Evolutionary conservation across 2,888 invertebrate genomes (phyloP).

Genomic region (Xestia c-nigrum): DNA sequence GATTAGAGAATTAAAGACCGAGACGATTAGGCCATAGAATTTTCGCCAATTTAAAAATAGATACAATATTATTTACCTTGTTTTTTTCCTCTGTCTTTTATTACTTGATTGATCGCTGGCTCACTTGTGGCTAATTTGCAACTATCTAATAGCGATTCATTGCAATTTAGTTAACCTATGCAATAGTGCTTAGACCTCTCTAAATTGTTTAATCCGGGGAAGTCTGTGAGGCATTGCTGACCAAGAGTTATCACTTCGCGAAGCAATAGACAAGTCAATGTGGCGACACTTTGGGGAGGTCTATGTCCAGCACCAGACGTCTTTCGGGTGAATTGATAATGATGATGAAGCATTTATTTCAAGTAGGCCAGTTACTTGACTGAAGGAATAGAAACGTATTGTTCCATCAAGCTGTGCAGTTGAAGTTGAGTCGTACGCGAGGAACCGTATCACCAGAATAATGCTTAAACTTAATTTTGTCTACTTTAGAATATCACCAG

Average conservation of each 20-base stretch:
- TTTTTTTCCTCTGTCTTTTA: neutral
- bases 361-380: too few species aligned
- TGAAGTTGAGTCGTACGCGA: too few species aligned
- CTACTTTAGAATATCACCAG: neutral
- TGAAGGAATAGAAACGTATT: too few species aligned
- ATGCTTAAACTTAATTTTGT: neutral
- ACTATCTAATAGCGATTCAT: neutral
- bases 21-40: conserved; percentile 30
- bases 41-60: conserved; percentile 26
- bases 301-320: too few species aligned
- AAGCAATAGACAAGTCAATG: neutral
- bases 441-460: neutral
- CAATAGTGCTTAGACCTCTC: neutral
- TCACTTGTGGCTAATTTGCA: neutral
- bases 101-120: conserved; percentile 14
- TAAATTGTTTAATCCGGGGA: neutral
- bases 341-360: too few species aligned
- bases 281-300: too few species aligned
- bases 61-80: conserved; percentile 17
- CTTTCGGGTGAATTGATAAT: too few species aligned
- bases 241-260: neutral
- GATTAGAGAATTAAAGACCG: conserved; percentile 39
- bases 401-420: too few species aligned
- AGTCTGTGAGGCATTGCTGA: neutral
- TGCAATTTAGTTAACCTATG: neutral